phyloP scores from a whole-genome alignment of 2,797 vertebrate species.

The Valencia hispanica region DNA sequence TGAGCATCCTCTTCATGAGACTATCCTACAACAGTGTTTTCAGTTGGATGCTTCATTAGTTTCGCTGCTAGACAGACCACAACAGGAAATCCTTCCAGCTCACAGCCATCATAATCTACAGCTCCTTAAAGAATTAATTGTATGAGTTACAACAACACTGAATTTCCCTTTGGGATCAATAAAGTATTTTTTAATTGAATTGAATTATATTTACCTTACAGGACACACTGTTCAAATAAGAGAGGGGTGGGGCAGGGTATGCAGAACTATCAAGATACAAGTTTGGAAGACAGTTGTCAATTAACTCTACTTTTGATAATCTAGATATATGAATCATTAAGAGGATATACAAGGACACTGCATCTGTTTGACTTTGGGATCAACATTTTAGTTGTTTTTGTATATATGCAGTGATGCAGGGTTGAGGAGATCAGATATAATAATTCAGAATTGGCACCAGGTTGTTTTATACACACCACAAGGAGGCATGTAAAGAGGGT shows the following conservation, averaged over 20 bases:
- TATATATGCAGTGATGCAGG: background rate
- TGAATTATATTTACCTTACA: background rate
- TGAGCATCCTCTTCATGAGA: no score
- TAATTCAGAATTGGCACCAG: background rate
- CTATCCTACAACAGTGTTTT: no score
- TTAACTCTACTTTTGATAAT: background rate
- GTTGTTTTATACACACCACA: background rate
- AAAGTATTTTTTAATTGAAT: no score
- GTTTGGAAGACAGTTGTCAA: background rate
- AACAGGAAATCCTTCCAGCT: no score
- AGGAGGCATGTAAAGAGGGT: background rate
- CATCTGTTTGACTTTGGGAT: background rate
- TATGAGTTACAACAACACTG: no score
- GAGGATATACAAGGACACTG: background rate
- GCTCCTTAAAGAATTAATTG: no score
- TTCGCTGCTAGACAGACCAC: no score
- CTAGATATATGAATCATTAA: background rate
- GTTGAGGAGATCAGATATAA: background rate
- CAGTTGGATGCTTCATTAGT: no score
- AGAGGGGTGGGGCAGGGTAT: background rate
- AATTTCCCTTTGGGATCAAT: no score
- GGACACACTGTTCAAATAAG: background rate
- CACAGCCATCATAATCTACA: no score
- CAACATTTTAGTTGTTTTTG: background rate
- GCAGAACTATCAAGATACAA: background rate